phyloP scores from a whole-genome alignment of 2,113 vertebrate genomes.

The Myocastor coypus region DNA sequence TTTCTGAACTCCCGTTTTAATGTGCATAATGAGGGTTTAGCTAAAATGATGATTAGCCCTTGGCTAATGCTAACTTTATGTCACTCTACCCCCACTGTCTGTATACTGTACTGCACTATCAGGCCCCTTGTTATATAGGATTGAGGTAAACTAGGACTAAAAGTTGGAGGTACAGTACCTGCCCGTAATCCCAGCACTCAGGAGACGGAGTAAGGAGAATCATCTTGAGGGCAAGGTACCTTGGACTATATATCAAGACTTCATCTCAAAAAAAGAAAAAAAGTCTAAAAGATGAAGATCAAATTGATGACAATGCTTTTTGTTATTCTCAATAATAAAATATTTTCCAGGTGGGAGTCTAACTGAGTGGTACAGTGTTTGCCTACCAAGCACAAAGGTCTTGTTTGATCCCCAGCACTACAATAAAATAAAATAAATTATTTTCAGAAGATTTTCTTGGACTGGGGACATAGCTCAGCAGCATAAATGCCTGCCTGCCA shows the following conservation, averaged over 20 bases:
- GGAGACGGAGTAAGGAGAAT: neutral
- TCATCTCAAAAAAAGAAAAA: neutral
- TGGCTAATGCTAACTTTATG: neutral
- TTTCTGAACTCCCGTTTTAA: neutral
- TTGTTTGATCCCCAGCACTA: neutral
- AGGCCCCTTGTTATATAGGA: neutral
- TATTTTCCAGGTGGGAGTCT: neutral
- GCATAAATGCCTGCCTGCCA: neutral
- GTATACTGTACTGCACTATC: neutral
- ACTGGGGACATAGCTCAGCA: too few relatives aligned
- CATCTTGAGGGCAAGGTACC: neutral
- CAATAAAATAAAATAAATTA: neutral
- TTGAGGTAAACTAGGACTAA: constrained; percentile 1
- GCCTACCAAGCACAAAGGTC: neutral
- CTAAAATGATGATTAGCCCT: neutral
- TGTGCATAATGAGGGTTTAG: neutral
- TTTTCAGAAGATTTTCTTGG: too few relatives aligned
- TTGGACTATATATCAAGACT: neutral
- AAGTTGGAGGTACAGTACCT: neutral
- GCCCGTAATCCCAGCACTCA: neutral
- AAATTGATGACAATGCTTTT: neutral
- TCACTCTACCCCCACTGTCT: neutral
- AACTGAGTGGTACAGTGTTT: neutral
- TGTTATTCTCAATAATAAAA: constrained; percentile 20
- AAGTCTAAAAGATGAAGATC: neutral